Evolutionary conservation across 2,113 vertebrate genomes (phyloP), one percentile per base, ranked within the genome.

Genomic region (Notechis scutatus): DNA sequence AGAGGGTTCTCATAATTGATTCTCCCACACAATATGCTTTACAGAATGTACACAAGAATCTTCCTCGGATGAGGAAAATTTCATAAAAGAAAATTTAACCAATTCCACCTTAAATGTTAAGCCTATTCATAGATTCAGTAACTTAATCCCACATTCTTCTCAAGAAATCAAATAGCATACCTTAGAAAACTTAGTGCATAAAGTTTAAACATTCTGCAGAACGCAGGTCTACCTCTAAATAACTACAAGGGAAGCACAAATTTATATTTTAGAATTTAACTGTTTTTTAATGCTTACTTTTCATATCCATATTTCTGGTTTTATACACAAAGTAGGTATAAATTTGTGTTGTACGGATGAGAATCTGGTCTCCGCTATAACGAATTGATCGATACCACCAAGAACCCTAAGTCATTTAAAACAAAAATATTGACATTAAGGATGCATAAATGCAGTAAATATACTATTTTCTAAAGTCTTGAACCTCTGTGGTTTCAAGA

Each of bases 381-480:
- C 99, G 98, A 96, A 99, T 99, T 10, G 99, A 99, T 88, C 99
- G 98, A 96, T 99, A 99, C 99, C 99, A 99, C 99, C 99, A 99
- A 10, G 99, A 99, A n/a, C 99, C 99, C 99, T 99, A 94, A 94
- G 64, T 94, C 0, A 94, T 90, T 93, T 95, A 87, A 92, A 10
- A 97, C 90, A 34, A 89, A 93, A n/a, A 93, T 85, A 89, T 0
- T 12, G 0, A 29, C 0, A 0, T 64, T 81, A 59, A 0, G 64
- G 14, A 39, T 34, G 39, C 24, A 39, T 14, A 39, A 24, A 34
- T 23, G 45, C 50, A 14, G 1, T 4, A 2, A 86, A 87, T 29
- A 87, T 24, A 87, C 24, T 39, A 39, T 21, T 81, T 8, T 81
- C 69, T 81, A n/a, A 50, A 87, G 85, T 91, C 45, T 50, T 57